Evolutionary conservation across 2,888 invertebrate species (phyloP).

Genomic region (Leptinotarsa peninsularis): DNA sequence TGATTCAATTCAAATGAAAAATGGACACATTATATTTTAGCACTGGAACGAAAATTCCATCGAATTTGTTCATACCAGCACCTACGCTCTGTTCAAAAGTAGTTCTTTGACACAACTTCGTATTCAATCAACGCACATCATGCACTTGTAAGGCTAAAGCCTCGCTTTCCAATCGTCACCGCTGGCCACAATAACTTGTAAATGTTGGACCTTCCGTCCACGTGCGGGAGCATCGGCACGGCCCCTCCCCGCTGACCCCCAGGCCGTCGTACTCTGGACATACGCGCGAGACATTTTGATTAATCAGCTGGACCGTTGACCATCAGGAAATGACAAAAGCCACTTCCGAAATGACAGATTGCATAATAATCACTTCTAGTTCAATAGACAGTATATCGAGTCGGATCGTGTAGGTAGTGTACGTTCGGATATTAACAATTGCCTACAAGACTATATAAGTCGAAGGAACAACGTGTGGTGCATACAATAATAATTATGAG

Average conservation of each 20-base stretch:
- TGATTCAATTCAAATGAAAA: no score
- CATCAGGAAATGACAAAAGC: slow-evolving; percentile 61
- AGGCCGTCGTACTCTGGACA: slow-evolving; percentile 41
- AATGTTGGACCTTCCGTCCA: slow-evolving; percentile 64
- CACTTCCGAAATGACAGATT: slow-evolving; percentile 60
- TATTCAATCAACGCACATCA: slow-evolving; percentile 39
- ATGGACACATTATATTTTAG: no score
- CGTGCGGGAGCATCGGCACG: slow-evolving; percentile 61
- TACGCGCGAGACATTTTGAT: slow-evolving; percentile 56
- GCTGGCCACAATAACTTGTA: slow-evolving; percentile 56
- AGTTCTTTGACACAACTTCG: slow-evolving; percentile 11
- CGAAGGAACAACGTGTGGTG: slow-evolving; percentile 12
- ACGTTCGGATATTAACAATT: slow-evolving; percentile 14
- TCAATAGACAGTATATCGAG: slow-evolving; percentile 45
- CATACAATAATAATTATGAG: background rate
- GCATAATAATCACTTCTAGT: slow-evolving; percentile 57
- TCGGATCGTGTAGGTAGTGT: background rate
- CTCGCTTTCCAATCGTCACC: slow-evolving; percentile 34
- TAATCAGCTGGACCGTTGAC: slow-evolving; percentile 56
- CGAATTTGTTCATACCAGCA: no score
- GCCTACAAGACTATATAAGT: slow-evolving; percentile 18
- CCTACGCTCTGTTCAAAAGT: background rate
- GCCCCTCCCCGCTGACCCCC: slow-evolving; percentile 27
- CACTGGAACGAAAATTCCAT: no score
- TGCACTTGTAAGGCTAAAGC: slow-evolving; percentile 57